Evolutionary conservation across 2,113 vertebrate genomes (phyloP), one percentile per base, ranked within the genome.

Genomic region (Bos javanicus): DNA sequence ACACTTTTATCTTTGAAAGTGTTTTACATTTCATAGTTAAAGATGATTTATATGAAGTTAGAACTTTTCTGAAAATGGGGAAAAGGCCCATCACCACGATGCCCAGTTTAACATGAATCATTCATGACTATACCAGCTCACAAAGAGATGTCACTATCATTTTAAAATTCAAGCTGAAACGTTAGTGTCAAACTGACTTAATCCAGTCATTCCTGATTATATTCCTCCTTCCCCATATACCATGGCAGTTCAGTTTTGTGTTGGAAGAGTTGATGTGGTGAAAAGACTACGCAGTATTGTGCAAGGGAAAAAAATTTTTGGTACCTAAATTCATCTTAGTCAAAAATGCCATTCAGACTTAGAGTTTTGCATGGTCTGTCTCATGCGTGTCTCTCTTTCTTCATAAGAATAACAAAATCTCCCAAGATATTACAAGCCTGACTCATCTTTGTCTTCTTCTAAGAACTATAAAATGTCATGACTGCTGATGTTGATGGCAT

Each of bases 1-100:
- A 36, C 26, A 87, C 30, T 23, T 74, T 81, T 88, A 91, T 84
- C 74, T 95, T 93, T 94, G 54, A 83, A 83, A 96, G 67, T 39
- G 50, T 95, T 97, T 96, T 92, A 80, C 39, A 96, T 96, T 82
- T 81, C 92, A 90, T 92, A 87, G 84, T 89, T 97, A 96, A 95
- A 93, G 90, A 64, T 54, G 23, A 87, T 84, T 96, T 95, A 82
- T 62, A 97, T 60, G 84, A 96, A 95, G 57, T 97, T 88, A 90
- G 10, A 30, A 78, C 76, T 96, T 98, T 86, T 87, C 86, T 90
- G 71, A 71, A 84, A 96, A 96, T 81, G 87, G 60, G 39, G 26
- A 43, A 93, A 91, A 50, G 23, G 60, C 43, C 36, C 48, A 87
- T 82, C 78, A 89, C 46, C n/a, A 80, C 46, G 60, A 78, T n/a